Evolutionary conservation across 1,140 invertebrate species (phyloP).

Genomic region (Diorhabda elongata): DNA sequence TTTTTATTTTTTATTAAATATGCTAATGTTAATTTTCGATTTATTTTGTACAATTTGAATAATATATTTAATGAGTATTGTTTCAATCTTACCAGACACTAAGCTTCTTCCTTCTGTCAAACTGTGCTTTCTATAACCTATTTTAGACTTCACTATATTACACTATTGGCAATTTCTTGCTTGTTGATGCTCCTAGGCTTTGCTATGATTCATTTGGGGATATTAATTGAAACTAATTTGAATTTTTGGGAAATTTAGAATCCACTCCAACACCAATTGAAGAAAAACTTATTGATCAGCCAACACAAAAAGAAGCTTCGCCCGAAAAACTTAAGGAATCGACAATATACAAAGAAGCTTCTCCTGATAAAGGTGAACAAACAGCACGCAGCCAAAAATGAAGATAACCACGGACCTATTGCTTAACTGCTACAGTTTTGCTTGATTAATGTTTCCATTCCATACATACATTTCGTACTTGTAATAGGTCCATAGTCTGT

Average conservation of each 20-base stretch:
- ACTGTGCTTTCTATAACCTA: too few relatives aligned
- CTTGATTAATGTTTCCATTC: background rate
- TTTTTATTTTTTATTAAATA: background rate
- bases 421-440: too few relatives aligned
- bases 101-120: background rate
- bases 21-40: background rate
- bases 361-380: background rate
- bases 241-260: conserved; percentile 14
- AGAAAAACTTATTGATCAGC: background rate
- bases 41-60: background rate
- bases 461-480: background rate
- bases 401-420: too few relatives aligned
- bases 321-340: background rate
- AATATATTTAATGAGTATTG: background rate
- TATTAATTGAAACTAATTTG: background rate
- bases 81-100: background rate
- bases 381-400: too few relatives aligned
- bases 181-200: background rate
- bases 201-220: background rate
- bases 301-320: conserved; percentile 9
- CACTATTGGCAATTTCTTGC: background rate
- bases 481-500: too few relatives aligned
- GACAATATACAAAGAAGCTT: background rate
- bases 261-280: background rate
- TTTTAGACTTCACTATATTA: too few relatives aligned